Conservation (phyloP, 2,888 invertebrate genomes). For the Machimus rusticus region DNA sequence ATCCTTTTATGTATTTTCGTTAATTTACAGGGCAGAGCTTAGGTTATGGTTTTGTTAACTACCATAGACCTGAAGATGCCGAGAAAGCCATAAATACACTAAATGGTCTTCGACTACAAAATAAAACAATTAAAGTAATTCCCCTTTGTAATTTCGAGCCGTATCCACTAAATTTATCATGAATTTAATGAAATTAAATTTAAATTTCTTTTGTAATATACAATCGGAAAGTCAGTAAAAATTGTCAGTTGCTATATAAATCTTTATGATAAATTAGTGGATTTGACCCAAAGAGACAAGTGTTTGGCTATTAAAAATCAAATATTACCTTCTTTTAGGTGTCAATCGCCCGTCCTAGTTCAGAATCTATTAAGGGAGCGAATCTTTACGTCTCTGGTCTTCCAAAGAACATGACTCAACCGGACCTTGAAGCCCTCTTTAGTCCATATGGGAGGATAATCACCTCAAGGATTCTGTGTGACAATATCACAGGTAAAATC, state of each 20-base stretch:
- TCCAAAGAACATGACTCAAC: slow-evolving; percentile 87
- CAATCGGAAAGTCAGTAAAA: not conserved
- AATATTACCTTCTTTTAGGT: slow-evolving; percentile 52
- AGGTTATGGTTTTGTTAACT: slow-evolving; percentile 99
- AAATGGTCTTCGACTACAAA: slow-evolving; percentile 97
- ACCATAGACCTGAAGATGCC: slow-evolving; percentile 96
- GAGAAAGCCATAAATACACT: slow-evolving; percentile 98
- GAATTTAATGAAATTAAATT: not conserved
- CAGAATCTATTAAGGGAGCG: slow-evolving; percentile 93
- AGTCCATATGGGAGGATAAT: slow-evolving; percentile 83
- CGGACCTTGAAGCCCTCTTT: slow-evolving; percentile 83
- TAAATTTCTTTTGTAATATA: not conserved
- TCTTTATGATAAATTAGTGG: not conserved
- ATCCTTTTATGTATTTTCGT: not conserved
- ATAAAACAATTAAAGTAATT: slow-evolving; percentile 97
- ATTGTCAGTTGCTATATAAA: not conserved
- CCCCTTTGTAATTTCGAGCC: not conserved
- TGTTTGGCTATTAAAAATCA: not conserved
- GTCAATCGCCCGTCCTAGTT: slow-evolving; percentile 91
- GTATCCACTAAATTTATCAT: not conserved
- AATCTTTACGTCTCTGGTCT: slow-evolving; percentile 92
- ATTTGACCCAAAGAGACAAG: not conserved
- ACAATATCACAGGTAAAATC: slow-evolving; percentile 80
- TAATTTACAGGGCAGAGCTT: slow-evolving; percentile 85
- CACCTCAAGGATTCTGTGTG: slow-evolving; percentile 85